Conservation (phyloP, 2,888 invertebrate genomes). For the Drosophila acutilabella region DNA sequence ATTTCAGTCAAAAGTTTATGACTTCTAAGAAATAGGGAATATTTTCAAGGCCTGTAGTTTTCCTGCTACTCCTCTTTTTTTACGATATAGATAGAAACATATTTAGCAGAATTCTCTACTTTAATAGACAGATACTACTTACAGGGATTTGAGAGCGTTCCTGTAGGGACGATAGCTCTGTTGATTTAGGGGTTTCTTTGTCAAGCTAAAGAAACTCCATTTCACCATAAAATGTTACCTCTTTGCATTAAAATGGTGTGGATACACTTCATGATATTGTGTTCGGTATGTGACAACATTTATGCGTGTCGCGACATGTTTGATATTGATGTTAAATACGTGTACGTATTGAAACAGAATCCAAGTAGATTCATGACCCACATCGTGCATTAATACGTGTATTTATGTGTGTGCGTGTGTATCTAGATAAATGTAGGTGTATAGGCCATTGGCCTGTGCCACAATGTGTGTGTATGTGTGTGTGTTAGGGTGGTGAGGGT, state of each 20-base stretch:
- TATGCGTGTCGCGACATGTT: conserved; percentile 6
- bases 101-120: too few relatives aligned
- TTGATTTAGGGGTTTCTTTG: too few relatives aligned
- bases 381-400: not conserved
- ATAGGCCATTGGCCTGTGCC: conserved; percentile 19
- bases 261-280: not conserved
- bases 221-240: too few relatives aligned
- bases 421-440: not conserved
- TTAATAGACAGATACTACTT: too few relatives aligned
- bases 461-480: not conserved
- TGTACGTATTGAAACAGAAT: not conserved
- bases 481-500: too few relatives aligned
- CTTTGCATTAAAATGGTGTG: not conserved
- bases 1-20: too few relatives aligned
- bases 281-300: not conserved
- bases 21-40: too few relatives aligned
- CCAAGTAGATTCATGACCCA: conserved; percentile 6
- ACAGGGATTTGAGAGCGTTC: too few relatives aligned
- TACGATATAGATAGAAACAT: too few relatives aligned
- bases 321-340: conserved; percentile 6
- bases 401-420: not conserved
- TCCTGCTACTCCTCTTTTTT: not conserved
- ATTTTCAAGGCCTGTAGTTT: too few relatives aligned
- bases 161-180: too few relatives aligned
- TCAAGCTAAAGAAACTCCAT: not conserved